phyloP scores from a whole-genome alignment of 2,113 vertebrate species.

The Lepus europaeus region DNA sequence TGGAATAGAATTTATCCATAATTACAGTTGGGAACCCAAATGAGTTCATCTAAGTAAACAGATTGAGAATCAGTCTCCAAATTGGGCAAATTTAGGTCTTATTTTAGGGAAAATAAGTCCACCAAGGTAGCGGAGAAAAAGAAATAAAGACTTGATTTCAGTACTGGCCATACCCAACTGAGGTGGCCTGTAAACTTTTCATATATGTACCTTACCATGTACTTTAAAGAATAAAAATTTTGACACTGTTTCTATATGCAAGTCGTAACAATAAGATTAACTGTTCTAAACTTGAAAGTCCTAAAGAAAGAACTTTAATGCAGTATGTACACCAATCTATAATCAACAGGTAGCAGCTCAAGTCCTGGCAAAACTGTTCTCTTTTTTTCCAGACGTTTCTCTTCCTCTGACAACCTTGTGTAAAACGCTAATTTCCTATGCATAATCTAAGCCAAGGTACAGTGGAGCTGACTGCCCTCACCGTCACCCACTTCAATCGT shows the following conservation, averaged over 20 bases:
- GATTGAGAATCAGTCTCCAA: neutral
- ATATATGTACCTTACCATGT: neutral
- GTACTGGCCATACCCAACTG: neutral
- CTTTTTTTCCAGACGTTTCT: neutral
- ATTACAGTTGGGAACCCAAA: neutral
- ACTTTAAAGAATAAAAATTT: neutral
- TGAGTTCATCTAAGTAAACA: neutral
- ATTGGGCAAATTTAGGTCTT: neutral
- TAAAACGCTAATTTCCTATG: slow-evolving; percentile 33
- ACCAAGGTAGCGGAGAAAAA: neutral
- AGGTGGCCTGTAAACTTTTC: neutral
- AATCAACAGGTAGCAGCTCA: slow-evolving; percentile 26
- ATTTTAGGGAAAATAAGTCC: neutral
- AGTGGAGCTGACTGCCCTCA: neutral
- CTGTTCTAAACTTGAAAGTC: neutral
- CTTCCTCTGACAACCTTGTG: neutral
- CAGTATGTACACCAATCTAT: neutral
- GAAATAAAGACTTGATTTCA: neutral
- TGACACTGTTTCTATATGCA: neutral
- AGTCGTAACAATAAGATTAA: neutral
- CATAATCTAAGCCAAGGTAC: neutral
- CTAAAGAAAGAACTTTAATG: neutral
- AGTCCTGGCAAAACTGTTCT: slow-evolving; percentile 2
- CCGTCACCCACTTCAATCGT: neutral
- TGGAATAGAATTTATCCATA: neutral